Evolutionary conservation across 2,113 vertebrate species (phyloP).

Genomic region (Crotalus helleri): DNA sequence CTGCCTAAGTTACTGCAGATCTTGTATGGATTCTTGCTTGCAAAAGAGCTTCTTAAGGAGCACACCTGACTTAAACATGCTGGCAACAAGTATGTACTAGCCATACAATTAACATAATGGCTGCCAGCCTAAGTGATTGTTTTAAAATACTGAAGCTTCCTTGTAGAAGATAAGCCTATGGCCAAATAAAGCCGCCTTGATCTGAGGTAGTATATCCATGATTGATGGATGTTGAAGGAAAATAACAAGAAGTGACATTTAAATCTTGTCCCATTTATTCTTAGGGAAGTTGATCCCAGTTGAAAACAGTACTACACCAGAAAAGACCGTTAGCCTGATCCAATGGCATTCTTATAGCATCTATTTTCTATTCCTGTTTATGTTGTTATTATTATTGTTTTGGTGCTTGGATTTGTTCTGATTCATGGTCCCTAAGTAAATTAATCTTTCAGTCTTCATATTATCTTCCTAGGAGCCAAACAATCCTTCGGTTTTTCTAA

Average conservation of each 20-base stretch:
- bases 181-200: background rate
- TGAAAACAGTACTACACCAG: background rate
- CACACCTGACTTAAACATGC: too few species aligned
- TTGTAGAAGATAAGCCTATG: background rate
- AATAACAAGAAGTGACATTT: background rate
- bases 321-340: background rate
- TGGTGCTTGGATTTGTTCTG: background rate
- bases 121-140: background rate
- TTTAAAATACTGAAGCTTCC: background rate
- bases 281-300: background rate
- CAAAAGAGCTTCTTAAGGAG: background rate
- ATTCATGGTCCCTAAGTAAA: background rate
- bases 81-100: background rate
- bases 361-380: background rate
- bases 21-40: background rate
- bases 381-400: background rate
- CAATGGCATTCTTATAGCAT: background rate
- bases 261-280: background rate
- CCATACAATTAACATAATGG: background rate
- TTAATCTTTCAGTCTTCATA: background rate
- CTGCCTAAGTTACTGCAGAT: background rate
- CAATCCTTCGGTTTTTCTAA: background rate
- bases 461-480: background rate
- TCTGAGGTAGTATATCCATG: background rate
- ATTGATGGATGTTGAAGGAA: background rate